Percentiles rank a stretch among this genome's conserved stretches.
phyloP scores from a whole-genome alignment of 2,113 vertebrate species.

The Ophthalmolycus amberensis region DNA sequence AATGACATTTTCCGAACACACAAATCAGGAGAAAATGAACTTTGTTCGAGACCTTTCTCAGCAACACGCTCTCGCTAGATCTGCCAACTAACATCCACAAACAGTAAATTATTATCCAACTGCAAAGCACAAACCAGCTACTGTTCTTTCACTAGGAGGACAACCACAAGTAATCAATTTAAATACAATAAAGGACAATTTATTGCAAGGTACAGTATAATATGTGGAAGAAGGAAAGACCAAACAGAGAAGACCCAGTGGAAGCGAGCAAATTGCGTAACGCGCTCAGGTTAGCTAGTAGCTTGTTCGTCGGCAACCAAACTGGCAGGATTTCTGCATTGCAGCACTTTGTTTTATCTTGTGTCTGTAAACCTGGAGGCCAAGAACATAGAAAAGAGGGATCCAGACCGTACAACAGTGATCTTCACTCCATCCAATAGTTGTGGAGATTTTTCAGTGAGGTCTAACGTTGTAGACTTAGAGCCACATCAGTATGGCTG shows the following conservation, averaged over 20 bases:
- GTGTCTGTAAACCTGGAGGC: background rate
- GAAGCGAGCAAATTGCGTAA: too few relatives aligned
- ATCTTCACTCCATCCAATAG: background rate
- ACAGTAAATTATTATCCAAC: too few relatives aligned
- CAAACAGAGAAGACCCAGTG: background rate
- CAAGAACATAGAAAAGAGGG: background rate
- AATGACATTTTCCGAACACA: too few relatives aligned
- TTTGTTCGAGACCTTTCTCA: too few relatives aligned
- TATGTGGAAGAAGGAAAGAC: background rate
- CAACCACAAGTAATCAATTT: background rate
- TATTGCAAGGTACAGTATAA: background rate
- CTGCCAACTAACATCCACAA: too few relatives aligned
- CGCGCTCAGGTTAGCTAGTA: background rate
- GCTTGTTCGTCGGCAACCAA: background rate
- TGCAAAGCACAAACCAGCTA: background rate
- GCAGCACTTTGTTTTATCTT: background rate
- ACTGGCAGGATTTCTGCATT: background rate
- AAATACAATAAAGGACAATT: background rate
- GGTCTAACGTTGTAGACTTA: background rate
- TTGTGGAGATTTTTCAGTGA: background rate
- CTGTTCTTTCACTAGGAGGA: background rate
- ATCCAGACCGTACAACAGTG: background rate
- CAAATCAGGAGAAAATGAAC: too few relatives aligned
- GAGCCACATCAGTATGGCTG: background rate
- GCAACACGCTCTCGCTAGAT: too few relatives aligned